Percentiles rank a stretch among this genome's conserved stretches.
Evolutionary conservation across 2,888 invertebrate species (phyloP).

Genomic region (Noctua janthe): DNA sequence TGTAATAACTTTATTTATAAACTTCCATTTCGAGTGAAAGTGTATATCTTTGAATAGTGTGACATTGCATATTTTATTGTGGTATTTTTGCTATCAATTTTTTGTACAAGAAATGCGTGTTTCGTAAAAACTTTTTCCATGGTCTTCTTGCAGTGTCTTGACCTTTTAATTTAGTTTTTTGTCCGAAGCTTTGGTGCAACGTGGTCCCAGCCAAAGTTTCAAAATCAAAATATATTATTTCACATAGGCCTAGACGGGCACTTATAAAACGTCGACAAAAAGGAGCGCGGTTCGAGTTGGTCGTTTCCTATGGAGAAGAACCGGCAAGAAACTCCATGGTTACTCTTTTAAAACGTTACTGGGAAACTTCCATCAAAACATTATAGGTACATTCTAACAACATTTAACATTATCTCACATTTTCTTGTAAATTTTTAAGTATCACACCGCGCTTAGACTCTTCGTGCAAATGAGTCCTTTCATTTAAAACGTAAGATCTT

Average conservation of each 20-base stretch:
- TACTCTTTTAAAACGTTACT: neutral
- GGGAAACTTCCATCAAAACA: neutral
- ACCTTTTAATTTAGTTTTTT: neutral
- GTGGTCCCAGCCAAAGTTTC: no score
- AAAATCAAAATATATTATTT: no score
- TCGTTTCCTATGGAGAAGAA: no score
- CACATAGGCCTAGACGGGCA: no score
- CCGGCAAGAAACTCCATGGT: no score
- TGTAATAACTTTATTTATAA: constrained; percentile 49
- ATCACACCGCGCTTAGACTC: neutral
- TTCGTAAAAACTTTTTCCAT: neutral
- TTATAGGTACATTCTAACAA: neutral
- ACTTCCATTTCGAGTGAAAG: constrained; percentile 51
- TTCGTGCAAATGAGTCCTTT: neutral
- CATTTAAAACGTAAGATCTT: neutral
- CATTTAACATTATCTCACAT: no score
- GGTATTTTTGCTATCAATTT: neutral
- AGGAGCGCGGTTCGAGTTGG: no score
- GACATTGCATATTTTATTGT: constrained; percentile 41
- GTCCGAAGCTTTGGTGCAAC: neutral
- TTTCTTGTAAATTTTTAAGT: neutral
- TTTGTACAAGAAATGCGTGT: neutral
- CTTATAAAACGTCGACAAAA: no score
- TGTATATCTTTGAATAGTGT: constrained; percentile 30
- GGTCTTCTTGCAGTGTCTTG: neutral